Conservation (phyloP, 2,888 invertebrate genomes). For the Sarcophaga subvicina region DNA sequence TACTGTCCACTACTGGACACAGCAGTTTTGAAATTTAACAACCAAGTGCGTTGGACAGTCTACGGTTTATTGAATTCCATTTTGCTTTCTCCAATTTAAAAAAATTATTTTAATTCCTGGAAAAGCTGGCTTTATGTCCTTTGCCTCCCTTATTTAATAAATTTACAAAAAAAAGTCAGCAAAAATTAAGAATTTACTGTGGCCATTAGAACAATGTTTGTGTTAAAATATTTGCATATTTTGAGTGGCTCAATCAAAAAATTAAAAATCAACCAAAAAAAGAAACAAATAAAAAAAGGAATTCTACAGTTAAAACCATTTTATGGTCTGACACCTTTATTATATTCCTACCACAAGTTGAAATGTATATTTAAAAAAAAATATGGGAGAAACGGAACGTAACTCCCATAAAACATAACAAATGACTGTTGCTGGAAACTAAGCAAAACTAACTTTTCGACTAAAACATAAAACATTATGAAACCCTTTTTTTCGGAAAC, state of each 20-base stretch:
- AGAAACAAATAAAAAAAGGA: slow-evolving; percentile 1
- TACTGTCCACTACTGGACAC: too few relatives aligned
- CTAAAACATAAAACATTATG: slow-evolving; percentile 67
- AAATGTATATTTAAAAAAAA: slow-evolving; percentile 16
- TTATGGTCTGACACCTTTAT: slow-evolving; percentile 67
- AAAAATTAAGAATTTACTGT: too few relatives aligned
- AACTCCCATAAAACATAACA: slow-evolving; percentile 75
- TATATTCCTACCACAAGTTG: slow-evolving; percentile 32
- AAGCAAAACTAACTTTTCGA: slow-evolving; percentile 73
- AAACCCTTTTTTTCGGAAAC: slow-evolving; percentile 50
- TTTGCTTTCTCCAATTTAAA: too few relatives aligned
- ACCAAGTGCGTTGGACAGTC: too few relatives aligned
- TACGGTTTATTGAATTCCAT: too few relatives aligned
- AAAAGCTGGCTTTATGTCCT: neutral
- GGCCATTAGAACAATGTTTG: too few relatives aligned
- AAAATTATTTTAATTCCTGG: too few relatives aligned
- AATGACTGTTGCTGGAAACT: slow-evolving; percentile 73
- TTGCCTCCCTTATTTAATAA: neutral
- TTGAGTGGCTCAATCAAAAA: neutral
- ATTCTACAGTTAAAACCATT: slow-evolving; percentile 48
- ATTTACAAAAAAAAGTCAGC: too few relatives aligned
- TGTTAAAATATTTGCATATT: too few relatives aligned
- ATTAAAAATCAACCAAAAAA: neutral
- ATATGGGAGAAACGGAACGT: slow-evolving; percentile 12
- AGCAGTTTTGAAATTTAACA: too few relatives aligned